Conservation (phyloP, 2,888 invertebrate species). For the Nemurella pictetii region DNA sequence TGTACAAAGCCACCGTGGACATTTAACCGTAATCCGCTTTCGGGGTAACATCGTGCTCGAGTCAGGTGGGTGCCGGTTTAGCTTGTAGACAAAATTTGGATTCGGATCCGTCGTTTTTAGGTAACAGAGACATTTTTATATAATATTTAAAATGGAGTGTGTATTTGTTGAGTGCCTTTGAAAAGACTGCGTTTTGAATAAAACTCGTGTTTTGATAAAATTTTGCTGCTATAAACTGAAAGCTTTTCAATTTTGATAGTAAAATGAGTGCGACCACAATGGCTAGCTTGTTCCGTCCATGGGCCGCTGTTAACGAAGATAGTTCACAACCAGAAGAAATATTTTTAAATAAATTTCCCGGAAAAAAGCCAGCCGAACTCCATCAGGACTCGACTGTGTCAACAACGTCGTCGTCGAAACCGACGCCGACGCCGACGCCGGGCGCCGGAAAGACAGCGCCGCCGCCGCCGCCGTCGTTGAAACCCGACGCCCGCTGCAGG, state of each 20-base stretch:
- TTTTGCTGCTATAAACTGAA: not conserved
- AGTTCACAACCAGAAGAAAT: not conserved
- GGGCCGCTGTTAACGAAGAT: constrained; percentile 22
- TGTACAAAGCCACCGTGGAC: not conserved
- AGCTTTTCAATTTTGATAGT: not conserved
- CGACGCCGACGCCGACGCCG: not conserved
- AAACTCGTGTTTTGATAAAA: not conserved
- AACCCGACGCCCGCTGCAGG: not conserved
- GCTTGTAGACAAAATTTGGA: not conserved
- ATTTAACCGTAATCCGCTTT: constrained; percentile 26
- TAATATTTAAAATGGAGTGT: not conserved
- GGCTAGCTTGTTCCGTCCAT: constrained; percentile 38
- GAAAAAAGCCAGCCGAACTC: not conserved
- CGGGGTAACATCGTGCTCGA: not conserved
- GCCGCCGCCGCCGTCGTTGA: constrained; percentile 1
- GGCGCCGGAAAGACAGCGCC: too few species aligned
- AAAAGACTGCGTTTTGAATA: not conserved
- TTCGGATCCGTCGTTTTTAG: not conserved
- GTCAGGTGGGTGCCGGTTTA: constrained; percentile 6
- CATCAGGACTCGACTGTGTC: constrained; percentile 34
- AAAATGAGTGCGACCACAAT: constrained; percentile 13
- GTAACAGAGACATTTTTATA: not conserved
- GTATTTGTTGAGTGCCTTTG: not conserved
- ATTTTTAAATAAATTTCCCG: not conserved
- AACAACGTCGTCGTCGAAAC: constrained; percentile 32